Evolutionary conservation across 2,888 invertebrate species (phyloP), one percentile per base, ranked within the genome.

Genomic region (Sipunculus nudus): DNA sequence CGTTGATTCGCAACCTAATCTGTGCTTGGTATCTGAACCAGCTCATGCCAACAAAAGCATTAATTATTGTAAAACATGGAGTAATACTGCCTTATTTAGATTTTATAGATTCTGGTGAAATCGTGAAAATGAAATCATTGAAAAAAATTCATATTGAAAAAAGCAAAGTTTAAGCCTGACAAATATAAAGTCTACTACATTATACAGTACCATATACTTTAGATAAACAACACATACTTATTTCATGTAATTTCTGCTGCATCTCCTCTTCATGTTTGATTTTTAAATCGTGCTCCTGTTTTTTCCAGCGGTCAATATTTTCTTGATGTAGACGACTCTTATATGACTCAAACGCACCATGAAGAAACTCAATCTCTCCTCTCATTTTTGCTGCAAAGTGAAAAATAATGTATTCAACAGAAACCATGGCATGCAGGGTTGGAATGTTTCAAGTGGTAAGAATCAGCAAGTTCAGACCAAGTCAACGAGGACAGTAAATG

Each of bases 321-420:
- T 81, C 80, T 16, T 66, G 66, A 39, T 75, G 75, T 0, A 81
- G 67, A 8, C 76, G 73, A 2, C 72, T 70, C 50, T 79, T 78
- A 67, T 76, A 78, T 0, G 79, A 77, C 50, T 81, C 79, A 71
- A 81, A 81, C n/a, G 81, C 78, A 0, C 79, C 79, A 47, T 79
- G 78, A 5, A 81, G 70, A 58, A 79, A 78, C 61, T 80, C 80
- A 40, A 80, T 74, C 57, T 80, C 80, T 40, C 74, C 76, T 39
- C 71, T 72, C 73, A 78, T 72, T 25, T 76, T 76, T 10, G 61
- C 79, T 78, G 63, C 26, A 21, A 40, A 31, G 26, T 50, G 25
- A 32, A 10, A 50, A 41, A 6, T 2, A 47, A 28, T 10, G 16
- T 4, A 16, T 21, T 3, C 29, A 13, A n/a, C 43, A 43, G 21